These are phyloP conservation scores for Parnassius smintheus DNA, from an alignment of 2,888 invertebrate genomes.

Conservation along the genomic window DNA sequence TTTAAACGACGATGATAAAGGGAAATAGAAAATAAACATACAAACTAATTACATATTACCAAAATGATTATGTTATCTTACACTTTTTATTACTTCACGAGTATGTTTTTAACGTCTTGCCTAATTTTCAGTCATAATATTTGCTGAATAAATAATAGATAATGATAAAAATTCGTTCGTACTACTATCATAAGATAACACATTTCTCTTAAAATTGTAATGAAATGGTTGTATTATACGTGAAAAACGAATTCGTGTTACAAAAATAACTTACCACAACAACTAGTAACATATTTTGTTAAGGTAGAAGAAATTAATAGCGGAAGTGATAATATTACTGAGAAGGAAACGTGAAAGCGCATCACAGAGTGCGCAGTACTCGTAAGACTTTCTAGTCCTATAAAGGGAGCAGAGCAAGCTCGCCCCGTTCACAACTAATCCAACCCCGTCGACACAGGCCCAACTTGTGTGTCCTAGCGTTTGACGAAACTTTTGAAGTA, in stretches of 20 bases:
- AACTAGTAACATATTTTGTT: no score
- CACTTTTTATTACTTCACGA: background rate
- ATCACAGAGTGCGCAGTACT: slow-evolving; percentile 66
- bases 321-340: slow-evolving; percentile 32
- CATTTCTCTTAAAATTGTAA: slow-evolving; percentile 41
- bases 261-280: background rate
- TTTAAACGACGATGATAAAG: no score
- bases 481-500: slow-evolving; percentile 47
- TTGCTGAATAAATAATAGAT: slow-evolving; percentile 56
- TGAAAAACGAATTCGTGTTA: background rate
- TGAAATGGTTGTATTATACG: slow-evolving; percentile 34
- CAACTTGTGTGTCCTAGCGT: slow-evolving; percentile 33
- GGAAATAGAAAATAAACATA: no score
- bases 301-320: no score
- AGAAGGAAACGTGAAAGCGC: slow-evolving; percentile 51
- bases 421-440: slow-evolving; percentile 69
- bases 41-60: no score
- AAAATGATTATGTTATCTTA: background rate
- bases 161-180: slow-evolving; percentile 62
- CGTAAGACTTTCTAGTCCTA: slow-evolving; percentile 52
- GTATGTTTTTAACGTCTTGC: background rate
- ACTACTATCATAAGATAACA: slow-evolving; percentile 58
- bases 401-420: slow-evolving; percentile 61
- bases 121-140: slow-evolving; percentile 51
- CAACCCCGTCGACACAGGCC: slow-evolving; percentile 51